Base-by-base conservation (phyloP, 1,140 invertebrate species). In the Zaprionus lachaisei region DNA sequence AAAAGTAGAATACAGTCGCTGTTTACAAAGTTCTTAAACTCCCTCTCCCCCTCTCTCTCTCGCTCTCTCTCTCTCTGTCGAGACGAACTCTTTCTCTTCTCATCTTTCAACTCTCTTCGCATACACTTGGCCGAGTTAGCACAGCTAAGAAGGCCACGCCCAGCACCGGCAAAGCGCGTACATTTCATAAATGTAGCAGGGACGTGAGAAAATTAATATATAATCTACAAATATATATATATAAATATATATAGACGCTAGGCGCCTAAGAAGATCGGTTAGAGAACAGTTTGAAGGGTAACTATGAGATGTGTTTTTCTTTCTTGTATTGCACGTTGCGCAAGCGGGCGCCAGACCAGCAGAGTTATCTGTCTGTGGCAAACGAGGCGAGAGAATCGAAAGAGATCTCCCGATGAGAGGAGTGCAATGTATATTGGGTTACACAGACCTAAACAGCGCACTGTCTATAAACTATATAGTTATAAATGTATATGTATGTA, bases 181-280 rank as follows among this genome's bases (percentile, higher is more conserved):
- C 84, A 87, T 87, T 87, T 87, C 84, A 87, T 71, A 87, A 87
- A 87, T 87, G 84, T 87, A 74, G 56, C 72, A 81, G 77, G 77
- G 74, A 90, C 85, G 84, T 90, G 85, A 84, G 69, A 79, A 75
- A 72, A 72, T 70, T 49, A 55, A 71, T 47, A 51, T 51, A 51
- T 51, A 51, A 51, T 51, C 47, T 51, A 51, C 17, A 51, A 49
- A 28, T 58, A 72, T 57, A 61, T 31, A 47, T 28, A 62, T 65
- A 55, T 41, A 66, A 34, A 54, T 41, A 56, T 44, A 57, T 72
- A 67, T 38, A 72, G 60, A 90, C 85, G 85, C 84, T 90, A 79
- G 57, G 84, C 84, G 84, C 34, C 71, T 72, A 84, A 64, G 64
- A 73, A 73, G 75, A 77, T 72, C 70, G 28, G 55, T 72, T 70